phyloP scores from a whole-genome alignment of 2,797 vertebrate species.

The Varecia variegata region DNA sequence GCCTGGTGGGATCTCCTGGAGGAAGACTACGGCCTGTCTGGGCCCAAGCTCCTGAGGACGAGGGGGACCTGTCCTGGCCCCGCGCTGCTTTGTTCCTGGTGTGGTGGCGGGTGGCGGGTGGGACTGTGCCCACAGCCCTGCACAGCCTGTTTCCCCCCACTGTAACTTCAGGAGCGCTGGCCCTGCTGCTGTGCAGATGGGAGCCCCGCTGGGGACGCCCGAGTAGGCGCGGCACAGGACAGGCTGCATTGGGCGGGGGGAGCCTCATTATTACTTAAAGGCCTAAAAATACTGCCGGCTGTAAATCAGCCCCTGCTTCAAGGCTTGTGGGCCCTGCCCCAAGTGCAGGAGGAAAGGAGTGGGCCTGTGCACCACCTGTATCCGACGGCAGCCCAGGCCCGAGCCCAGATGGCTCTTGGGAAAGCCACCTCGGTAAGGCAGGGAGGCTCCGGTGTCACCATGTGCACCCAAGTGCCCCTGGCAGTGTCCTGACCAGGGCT shows the following conservation, averaged over 20 bases:
- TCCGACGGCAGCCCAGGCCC: not conserved
- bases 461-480: not conserved
- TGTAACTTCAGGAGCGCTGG: not conserved
- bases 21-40: not conserved
- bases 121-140: not conserved
- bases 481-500: not conserved
- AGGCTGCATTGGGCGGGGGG: not conserved
- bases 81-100: not conserved
- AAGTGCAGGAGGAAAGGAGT: not conserved
- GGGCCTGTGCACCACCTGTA: constrained; percentile 72
- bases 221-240: not conserved
- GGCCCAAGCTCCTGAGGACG: not conserved
- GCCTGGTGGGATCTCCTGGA: not conserved
- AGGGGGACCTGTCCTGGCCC: not conserved
- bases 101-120: not conserved
- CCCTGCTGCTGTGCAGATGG: not conserved
- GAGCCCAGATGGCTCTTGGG: not conserved
- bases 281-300: constrained; percentile 61
- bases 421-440: constrained; percentile 37
- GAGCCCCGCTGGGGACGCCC: not conserved
- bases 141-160: not conserved
- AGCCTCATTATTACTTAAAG: constrained; percentile 61
- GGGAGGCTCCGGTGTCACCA: not conserved
- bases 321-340: constrained; percentile 56
- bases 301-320: constrained; percentile 71